A percentile compares a stretch with the other conserved stretches of the same genome.
Conservation (phyloP, 1,140 invertebrate species). For the Drosophila simulans region DNA sequence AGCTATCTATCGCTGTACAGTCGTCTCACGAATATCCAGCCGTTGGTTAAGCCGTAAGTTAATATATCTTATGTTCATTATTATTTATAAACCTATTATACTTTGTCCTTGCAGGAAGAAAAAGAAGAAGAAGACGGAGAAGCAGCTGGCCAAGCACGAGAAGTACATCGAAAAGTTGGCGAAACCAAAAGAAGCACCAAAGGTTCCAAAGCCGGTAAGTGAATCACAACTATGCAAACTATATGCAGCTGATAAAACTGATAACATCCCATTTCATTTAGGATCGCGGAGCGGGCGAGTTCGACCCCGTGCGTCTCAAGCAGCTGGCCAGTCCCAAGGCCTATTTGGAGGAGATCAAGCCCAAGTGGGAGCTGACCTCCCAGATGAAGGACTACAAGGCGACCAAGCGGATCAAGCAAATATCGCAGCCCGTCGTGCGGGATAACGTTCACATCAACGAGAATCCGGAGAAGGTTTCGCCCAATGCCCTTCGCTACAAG, state of each 20-base stretch:
- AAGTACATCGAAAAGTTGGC: slow-evolving; percentile 50
- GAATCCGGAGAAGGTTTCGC: slow-evolving; percentile 52
- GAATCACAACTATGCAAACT: too few species aligned
- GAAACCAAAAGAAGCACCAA: slow-evolving; percentile 35
- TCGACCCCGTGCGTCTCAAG: slow-evolving; percentile 37
- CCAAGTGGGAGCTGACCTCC: slow-evolving; percentile 57
- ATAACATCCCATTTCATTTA: too few species aligned
- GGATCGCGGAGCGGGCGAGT: slow-evolving; percentile 36
- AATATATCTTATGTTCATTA: not conserved
- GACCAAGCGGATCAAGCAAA: slow-evolving; percentile 49
- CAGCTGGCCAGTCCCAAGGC: slow-evolving; percentile 50
- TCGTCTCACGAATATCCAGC: slow-evolving; percentile 64
- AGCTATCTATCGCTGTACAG: slow-evolving; percentile 75
- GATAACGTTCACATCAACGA: slow-evolving; percentile 60
- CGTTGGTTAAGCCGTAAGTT: slow-evolving; percentile 55
- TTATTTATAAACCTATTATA: not conserved
- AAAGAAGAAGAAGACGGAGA: slow-evolving; percentile 57
- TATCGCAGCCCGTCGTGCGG: slow-evolving; percentile 42
- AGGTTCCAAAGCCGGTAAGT: slow-evolving; percentile 54
- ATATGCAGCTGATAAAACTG: too few species aligned
- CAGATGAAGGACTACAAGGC: slow-evolving; percentile 51
- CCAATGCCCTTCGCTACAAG: slow-evolving; percentile 62
- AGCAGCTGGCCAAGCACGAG: slow-evolving; percentile 25
- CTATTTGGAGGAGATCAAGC: slow-evolving; percentile 42
- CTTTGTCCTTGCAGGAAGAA: slow-evolving; percentile 16